Base-by-base conservation (phyloP, 2,888 invertebrate genomes). In the Argyresthia albistria region DNA sequence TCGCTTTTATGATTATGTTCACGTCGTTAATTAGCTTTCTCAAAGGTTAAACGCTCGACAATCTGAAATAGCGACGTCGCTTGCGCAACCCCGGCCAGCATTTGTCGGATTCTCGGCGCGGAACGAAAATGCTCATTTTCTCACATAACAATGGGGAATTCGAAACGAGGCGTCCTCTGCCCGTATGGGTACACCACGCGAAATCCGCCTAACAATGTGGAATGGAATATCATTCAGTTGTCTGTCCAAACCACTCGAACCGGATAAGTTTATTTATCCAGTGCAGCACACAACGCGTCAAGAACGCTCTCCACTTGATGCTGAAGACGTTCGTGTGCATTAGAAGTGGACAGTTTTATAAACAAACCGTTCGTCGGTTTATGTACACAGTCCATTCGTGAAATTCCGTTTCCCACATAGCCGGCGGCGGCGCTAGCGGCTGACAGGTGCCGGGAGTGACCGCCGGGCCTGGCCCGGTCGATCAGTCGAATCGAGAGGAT, bases 301-400 rank as follows among this genome's bases (percentile, higher is more conserved):
- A 67, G 62, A 66, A 25, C 25, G 25, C 25, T 67, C 67, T 64
- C 67, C 73, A 69, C 70, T 76, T 69, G 64, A 65, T 25, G 62
- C 62, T 69, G 70, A 71, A 73, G 73, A 70, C 70, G 71, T 70
- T 68, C 63, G 69, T 57, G 67, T 64, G 66, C 65, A 69, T 67
- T 73, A 76, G 70, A 73, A 84, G 84, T 83, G 80, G 83, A 80
- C 81, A 82, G 86, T 86, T 86, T 84, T 76, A 80, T 83, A 86
- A 86, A 87, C 82, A 87, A 81, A 76, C 63, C 54, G 70, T 68
- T 66, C 67, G 66, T 66, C 66, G 66, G 69, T 67, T 65, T 73
- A 73, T 74, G 70, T 75, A 70, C 76, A 68, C 73, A 69, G 71
- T 60, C 73, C 77, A 83, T 83, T 82, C 80, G 80, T 72, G 74